phyloP scores from a whole-genome alignment of 2,113 vertebrate species.

The Brienomyrus longianalis region DNA sequence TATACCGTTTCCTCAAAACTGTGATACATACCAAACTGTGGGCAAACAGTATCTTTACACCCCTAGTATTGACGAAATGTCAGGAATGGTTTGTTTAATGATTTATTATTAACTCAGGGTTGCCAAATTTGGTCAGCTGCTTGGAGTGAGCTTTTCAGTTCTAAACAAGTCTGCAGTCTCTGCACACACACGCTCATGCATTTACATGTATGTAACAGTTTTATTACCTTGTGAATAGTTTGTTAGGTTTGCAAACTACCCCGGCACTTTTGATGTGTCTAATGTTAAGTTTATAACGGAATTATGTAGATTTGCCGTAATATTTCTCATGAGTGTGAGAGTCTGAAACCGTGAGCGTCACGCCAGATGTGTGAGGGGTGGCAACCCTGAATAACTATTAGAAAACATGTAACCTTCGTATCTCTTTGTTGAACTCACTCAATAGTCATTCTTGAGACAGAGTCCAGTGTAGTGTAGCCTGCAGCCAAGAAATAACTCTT shows the following conservation, averaged over 20 bases:
- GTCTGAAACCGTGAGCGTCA: not conserved
- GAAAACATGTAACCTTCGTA: not conserved
- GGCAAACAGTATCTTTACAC: not conserved
- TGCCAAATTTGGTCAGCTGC: not conserved
- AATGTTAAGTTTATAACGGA: not conserved
- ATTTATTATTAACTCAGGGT: not conserved
- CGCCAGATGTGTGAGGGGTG: not conserved
- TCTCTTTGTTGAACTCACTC: constrained; percentile 73
- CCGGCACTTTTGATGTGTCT: not conserved
- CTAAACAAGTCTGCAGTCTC: not conserved
- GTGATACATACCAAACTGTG: not conserved
- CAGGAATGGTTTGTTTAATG: not conserved
- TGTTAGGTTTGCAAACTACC: not conserved
- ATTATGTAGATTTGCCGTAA: not conserved
- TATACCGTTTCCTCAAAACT: not conserved
- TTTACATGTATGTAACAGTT: not conserved
- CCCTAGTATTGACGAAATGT: not conserved
- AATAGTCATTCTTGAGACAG: constrained; percentile 91
- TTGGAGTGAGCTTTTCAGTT: not conserved
- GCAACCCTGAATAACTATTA: not conserved
- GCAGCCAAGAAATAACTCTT: constrained; percentile 94
- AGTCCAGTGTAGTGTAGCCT: constrained; percentile 92
- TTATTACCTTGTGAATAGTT: not conserved
- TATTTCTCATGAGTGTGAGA: not conserved
- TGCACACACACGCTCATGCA: not conserved